Percentiles rank a stretch among this genome's conserved stretches.
Conservation (phyloP, 2,797 vertebrate species). For the Muscicapa comitata region DNA sequence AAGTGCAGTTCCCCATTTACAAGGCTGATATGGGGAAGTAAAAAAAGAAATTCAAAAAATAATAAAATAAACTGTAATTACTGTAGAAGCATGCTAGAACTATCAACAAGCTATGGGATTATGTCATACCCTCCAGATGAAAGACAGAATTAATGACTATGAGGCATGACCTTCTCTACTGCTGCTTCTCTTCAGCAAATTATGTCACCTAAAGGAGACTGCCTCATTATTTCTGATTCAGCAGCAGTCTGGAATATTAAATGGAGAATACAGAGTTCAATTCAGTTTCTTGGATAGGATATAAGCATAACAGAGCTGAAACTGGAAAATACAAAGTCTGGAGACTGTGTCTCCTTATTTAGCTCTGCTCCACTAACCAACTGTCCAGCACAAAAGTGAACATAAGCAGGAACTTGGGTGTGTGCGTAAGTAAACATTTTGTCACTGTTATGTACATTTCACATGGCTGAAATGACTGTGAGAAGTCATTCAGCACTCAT, state of each 20-base stretch:
- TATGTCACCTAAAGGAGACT: neutral
- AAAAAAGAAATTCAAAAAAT: neutral
- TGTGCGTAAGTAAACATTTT: slow-evolving; percentile 19
- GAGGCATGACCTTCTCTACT: neutral
- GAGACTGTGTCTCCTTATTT: neutral
- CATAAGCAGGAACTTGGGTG: neutral
- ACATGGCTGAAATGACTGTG: neutral
- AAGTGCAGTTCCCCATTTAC: neutral
- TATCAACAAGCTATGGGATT: neutral
- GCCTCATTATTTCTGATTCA: neutral
- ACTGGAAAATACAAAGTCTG: neutral
- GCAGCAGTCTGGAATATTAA: neutral
- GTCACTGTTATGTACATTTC: neutral
- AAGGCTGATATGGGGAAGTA: neutral
- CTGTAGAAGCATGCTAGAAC: neutral
- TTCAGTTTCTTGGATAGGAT: neutral
- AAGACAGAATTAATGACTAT: neutral
- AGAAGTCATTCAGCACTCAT: neutral
- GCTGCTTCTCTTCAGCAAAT: neutral
- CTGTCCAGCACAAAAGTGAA: neutral
- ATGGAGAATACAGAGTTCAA: neutral
- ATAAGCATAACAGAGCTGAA: neutral
- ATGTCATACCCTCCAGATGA: neutral
- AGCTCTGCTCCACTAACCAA: neutral
- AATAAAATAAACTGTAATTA: neutral